Evolutionary conservation across 1,140 invertebrate species (phyloP), one percentile per base, ranked within the genome.

Genomic region (Teleopsis dalmanni): DNA sequence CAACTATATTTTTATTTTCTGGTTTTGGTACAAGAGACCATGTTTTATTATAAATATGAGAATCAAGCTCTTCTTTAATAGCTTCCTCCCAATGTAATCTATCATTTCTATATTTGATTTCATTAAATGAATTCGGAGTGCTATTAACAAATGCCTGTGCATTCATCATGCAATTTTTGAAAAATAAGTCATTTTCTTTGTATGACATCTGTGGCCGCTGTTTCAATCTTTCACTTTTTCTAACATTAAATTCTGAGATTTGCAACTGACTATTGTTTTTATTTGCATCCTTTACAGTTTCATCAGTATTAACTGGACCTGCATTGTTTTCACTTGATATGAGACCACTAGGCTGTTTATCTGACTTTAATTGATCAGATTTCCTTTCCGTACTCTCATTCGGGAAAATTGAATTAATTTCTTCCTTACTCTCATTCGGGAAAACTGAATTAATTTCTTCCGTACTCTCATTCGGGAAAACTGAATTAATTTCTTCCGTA

Each of bases 21-120:
- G 72, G 70, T 38, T 49, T 65, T 31, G 54, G 33, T 18, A 73
- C 68, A 51, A 73, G 53, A 27, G 51, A 58, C 71, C 67, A 72
- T 10, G 60, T 73, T 38, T 72, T 62, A 58, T 71, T 72, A 36
- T 27, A 13, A 35, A 40, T 38, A 46, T 71, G 50, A 26, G 65
- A 71, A 48, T 70, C 57, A 19, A 72, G 33, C 58, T 73, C 62
- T 29, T 63, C 61, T 35, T 62, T 50, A 25, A 73, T 62, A 9
- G 71, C 71, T 41, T 50, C 27, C 53, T 69, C 54, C 65, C 66
- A 72, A 11, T 59, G 34, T 49, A 5, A 18, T 59, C 47, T 62
- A 55, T 72, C 56, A 19, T 54, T 19, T 16, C 55, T 45, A 36
- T 33, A 52, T 49, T 64, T 56, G 48, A 72, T 72, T 54, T 67